Base-by-base conservation (phyloP, 2,888 invertebrate species). In the Rosalia funebris region DNA sequence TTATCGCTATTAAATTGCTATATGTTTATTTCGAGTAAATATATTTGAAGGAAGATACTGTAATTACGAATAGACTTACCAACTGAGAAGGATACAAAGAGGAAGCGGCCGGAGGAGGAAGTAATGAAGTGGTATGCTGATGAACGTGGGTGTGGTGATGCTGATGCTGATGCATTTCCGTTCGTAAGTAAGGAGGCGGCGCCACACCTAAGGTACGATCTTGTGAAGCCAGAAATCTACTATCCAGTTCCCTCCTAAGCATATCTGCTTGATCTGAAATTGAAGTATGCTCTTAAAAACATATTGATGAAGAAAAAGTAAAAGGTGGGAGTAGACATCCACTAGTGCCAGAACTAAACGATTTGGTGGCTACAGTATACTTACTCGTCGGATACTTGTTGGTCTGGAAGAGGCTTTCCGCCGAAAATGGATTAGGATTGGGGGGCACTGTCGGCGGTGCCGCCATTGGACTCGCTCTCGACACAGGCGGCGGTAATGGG, bases 111-210 rank as follows among this genome's bases (percentile, higher is more conserved):
- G 86, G 85, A 15, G 87, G 86, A 48, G 89, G 86, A 62, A 88
- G 78, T 59, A 89, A 83, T 57, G 89, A 86, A 57, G 91, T 86
- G 70, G 91, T 91, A 80, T 93, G 92, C 78, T 93, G 93, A 84
- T 94, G 95, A 75, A 95, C 91, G 82, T 94, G 93, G 53, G 93
- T 93, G 81, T 94, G 95, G 79, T 95, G 94, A 83, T 95, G 95
- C 82, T 93, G 94, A 84, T 95, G 95, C 84, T 94, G 94, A 82
- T 94, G 95, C 88, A 94, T 90, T 84, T 93, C 95, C 48, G 93
- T 93, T 75, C 92, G 87, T 77, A 91, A 85, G 72, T 89, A 89
- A 60, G 75, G 82, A 50, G 77, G 81, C 60, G 80, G 82, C 63
- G 77, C 82, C 59, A 82, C 79, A 62, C 86, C 83, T 53, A 85